Base-by-base conservation (phyloP, 2,888 invertebrate species). In the Eumerus sabulonum region DNA sequence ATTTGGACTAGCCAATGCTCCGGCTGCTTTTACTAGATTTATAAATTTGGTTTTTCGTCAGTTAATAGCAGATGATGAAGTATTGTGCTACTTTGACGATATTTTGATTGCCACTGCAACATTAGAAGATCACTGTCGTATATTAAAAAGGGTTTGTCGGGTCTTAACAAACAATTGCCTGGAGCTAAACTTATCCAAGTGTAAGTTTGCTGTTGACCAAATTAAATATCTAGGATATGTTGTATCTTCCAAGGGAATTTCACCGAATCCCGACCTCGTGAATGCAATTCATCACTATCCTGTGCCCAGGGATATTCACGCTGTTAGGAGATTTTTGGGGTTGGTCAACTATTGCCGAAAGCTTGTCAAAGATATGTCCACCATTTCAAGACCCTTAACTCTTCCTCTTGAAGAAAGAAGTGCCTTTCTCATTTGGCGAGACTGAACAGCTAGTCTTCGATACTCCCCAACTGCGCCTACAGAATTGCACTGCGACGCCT, bases 401-500 rank as follows among this genome's bases (percentile, higher is more conserved):
- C 59, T 57, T 5, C n/a, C 45, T 85, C 9, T 40, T 71, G 16
- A 79, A 79, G 63, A 82, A 82, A 17, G 56, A 36, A 14, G 35
- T 35, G 13, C 9, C 11, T n/a, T 51, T 11, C 64, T 16, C 35
- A 14, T 48, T 13, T 47, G 62, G 64, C 12, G 19, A 48, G 14
- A 36, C 68, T 47, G 54, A 82, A 73, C 77, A 79, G 70, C 70
- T 62, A 3, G 66, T 73, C 2, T 77, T 84, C 13, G 81, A 83
- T 14, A 50, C 36, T 36, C 35, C 9, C 16, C 17, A 1, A 16
- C 9, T 2, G 44, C 82, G 81, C 64, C 82, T 14, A 66, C 59
- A 11, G 54, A 74, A 47, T 38, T 67, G 9, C 63, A 86, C 53
- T 84, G 84, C 1, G 85, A 86, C 57, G 86, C 85, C 1, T 27